phyloP scores from a whole-genome alignment of 2,888 invertebrate genomes.

The Eucriotettix oculatus region DNA sequence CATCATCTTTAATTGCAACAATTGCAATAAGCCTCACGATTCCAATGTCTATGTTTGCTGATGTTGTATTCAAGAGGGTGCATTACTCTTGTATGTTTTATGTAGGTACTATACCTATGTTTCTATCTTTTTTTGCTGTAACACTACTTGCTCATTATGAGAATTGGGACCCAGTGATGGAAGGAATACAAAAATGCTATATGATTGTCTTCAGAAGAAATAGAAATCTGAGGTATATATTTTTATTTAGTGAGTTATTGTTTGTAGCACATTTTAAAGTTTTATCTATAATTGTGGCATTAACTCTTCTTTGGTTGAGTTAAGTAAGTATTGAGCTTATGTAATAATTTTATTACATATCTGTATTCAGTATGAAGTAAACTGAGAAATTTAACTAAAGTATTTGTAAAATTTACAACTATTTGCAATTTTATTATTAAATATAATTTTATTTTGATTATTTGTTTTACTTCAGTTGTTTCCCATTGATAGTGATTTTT shows the following conservation, averaged over 20 bases:
- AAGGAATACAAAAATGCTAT: conserved; percentile 33
- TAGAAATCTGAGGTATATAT: conserved; percentile 29
- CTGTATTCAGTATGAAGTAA: no score
- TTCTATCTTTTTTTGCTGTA: conserved; percentile 55
- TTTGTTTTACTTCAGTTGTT: no score
- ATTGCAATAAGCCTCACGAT: conserved; percentile 70
- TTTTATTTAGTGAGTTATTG: not conserved
- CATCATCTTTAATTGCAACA: conserved; percentile 79
- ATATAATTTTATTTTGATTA: no score
- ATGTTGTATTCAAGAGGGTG: conserved; percentile 53
- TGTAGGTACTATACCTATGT: conserved; percentile 59
- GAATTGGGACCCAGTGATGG: conserved; percentile 63
- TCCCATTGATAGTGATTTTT: no score
- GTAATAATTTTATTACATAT: no score
- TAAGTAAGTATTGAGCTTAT: no score
- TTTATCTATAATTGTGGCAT: not conserved
- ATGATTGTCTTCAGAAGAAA: conserved; percentile 30
- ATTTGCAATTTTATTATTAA: no score
- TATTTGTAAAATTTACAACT: no score
- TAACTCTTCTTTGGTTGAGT: conserved; percentile 4
- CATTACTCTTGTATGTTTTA: conserved; percentile 54
- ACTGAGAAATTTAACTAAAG: no score
- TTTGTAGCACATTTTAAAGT: not conserved
- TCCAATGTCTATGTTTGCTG: conserved; percentile 78
- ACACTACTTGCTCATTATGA: conserved; percentile 57